Conservation (phyloP, 2,888 invertebrate genomes). For the Pachliopta kotzebuea region DNA sequence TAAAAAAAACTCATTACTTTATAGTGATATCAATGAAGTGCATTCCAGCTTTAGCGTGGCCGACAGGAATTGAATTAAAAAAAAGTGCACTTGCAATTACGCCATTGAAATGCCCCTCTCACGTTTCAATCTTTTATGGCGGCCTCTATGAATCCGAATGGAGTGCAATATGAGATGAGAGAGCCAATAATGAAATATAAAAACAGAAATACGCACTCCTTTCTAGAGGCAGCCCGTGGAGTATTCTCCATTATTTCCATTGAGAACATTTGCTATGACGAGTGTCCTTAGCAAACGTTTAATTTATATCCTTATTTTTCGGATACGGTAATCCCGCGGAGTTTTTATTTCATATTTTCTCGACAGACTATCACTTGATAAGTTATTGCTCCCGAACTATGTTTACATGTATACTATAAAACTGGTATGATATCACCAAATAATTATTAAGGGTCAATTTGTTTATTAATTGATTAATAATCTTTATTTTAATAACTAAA, state of each 20-base stretch:
- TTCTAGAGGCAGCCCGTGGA: constrained; percentile 62
- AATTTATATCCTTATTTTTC: constrained; percentile 54
- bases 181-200: constrained; percentile 80
- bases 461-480: no score
- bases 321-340: constrained; percentile 26
- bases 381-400: constrained; percentile 5
- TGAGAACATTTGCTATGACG: constrained; percentile 68
- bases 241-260: constrained; percentile 73
- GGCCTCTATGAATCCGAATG: constrained; percentile 71
- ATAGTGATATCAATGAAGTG: constrained; percentile 74
- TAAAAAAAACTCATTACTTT: constrained; percentile 61
- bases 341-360: constrained; percentile 29
- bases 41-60: constrained; percentile 72
- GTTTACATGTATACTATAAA: no score
- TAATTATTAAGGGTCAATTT: no score
- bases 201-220: constrained; percentile 75
- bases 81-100: constrained; percentile 78
- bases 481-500: no score
- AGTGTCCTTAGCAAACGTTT: constrained; percentile 67
- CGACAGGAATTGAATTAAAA: constrained; percentile 76
- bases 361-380: constrained; percentile 20
- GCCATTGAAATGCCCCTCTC: constrained; percentile 76
- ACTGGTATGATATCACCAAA: no score
- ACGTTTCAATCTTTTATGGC: constrained; percentile 78
- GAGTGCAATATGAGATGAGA: constrained; percentile 78